phyloP scores from a whole-genome alignment of 2,113 vertebrate species.

The rabbit (Oryctolagus cuniculus) region DNA sequence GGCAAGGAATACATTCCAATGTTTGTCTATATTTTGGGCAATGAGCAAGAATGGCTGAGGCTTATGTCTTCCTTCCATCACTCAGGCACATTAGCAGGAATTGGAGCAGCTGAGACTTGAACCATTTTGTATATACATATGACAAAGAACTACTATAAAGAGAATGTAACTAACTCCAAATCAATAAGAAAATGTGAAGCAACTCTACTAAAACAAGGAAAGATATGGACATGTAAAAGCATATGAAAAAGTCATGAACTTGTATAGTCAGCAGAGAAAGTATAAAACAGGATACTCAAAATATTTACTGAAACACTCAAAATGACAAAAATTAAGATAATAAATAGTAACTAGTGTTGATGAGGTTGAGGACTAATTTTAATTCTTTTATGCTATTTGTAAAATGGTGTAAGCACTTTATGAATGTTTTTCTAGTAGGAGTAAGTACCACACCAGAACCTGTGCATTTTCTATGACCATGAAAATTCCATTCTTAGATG shows the following conservation, averaged over 20 bases:
- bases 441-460: background rate
- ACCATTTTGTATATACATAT: no score
- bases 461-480: background rate
- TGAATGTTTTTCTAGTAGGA: background rate
- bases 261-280: background rate
- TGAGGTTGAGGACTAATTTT: background rate
- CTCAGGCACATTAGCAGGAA: no score
- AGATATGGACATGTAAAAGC: background rate
- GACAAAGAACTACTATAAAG: background rate
- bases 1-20: no score
- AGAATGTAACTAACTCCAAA: background rate
- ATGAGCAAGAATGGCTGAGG: no score
- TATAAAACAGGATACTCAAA: slow-evolving; percentile 20
- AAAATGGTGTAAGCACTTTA: background rate
- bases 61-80: no score
- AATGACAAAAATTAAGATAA: background rate
- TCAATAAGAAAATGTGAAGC: background rate
- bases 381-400: background rate
- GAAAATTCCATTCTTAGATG: background rate
- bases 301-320: background rate
- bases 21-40: no score
- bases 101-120: no score
- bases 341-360: background rate
- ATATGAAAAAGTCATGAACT: background rate
- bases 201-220: background rate